phyloP scores from a whole-genome alignment of 1,140 invertebrate species.

The Diorhabda sublineata region DNA sequence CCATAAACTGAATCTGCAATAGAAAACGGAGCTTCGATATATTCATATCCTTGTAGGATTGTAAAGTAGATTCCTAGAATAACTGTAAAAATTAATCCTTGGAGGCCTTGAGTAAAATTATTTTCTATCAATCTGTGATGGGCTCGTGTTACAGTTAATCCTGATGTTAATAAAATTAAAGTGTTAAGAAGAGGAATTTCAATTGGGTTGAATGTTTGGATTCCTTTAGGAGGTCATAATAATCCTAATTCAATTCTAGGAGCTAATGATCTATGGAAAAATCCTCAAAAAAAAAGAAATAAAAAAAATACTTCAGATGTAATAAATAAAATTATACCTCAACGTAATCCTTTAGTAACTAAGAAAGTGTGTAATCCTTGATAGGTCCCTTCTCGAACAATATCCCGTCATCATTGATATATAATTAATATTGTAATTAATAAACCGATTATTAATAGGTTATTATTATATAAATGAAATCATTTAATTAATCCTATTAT shows the following conservation, averaged over 20 bases:
- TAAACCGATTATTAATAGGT: slow-evolving; percentile 49
- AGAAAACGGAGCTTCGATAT: no score
- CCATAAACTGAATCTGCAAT: no score
- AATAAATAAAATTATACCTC: slow-evolving; percentile 58
- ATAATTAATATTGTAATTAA: slow-evolving; percentile 50
- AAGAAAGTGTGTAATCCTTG: slow-evolving; percentile 52
- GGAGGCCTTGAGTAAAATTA: no score
- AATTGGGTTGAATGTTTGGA: slow-evolving; percentile 58
- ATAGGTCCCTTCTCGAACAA: slow-evolving; percentile 54
- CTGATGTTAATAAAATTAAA: slow-evolving; percentile 34
- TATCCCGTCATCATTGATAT: slow-evolving; percentile 63
- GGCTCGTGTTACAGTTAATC: no score
- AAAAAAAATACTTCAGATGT: slow-evolving; percentile 50
- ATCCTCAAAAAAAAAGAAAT: slow-evolving; percentile 60
- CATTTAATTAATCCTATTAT: slow-evolving; percentile 50
- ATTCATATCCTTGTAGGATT: no score
- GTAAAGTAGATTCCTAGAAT: no score
- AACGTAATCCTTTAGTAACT: slow-evolving; percentile 51
- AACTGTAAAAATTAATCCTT: no score
- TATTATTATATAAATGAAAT: slow-evolving; percentile 49
- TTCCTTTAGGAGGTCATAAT: slow-evolving; percentile 55
- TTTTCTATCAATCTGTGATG: no score
- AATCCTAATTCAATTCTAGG: slow-evolving; percentile 59
- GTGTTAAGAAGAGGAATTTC: slow-evolving; percentile 62
- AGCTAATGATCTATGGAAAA: slow-evolving; percentile 59